Conservation (phyloP, 1,140 invertebrate genomes). For the Zaprionus ghesquierei region DNA sequence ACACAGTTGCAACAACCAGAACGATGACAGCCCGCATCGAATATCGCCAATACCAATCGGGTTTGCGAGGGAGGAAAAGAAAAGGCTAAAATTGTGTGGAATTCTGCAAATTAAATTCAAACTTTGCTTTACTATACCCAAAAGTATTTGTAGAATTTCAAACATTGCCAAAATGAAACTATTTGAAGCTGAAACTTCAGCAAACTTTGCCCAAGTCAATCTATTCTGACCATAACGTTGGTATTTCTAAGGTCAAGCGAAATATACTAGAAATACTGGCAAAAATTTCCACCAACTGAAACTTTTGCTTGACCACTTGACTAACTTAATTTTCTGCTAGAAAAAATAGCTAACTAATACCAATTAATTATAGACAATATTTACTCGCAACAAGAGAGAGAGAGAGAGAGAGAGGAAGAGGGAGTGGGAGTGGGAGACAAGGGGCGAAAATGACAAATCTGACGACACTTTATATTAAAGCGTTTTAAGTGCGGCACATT, state of each 20-base stretch:
- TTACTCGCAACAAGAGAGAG: neutral
- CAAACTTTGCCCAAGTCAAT: neutral
- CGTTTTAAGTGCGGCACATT: slow-evolving; percentile 36
- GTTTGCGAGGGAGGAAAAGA: no score
- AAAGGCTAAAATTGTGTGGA: no score
- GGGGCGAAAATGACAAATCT: slow-evolving; percentile 24
- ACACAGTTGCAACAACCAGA: slow-evolving; percentile 12
- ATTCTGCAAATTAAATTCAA: no score
- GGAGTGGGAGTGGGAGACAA: neutral
- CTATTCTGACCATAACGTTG: neutral
- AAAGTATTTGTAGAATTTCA: neutral
- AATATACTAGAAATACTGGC: neutral
- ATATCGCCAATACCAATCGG: neutral
- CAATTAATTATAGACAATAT: neutral
- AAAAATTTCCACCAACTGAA: neutral
- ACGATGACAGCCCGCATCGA: neutral
- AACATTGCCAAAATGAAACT: neutral
- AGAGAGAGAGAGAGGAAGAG: neutral
- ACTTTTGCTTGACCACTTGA: neutral
- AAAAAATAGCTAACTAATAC: neutral
- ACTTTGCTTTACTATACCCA: no score
- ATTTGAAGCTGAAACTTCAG: neutral
- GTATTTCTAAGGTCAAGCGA: no score
- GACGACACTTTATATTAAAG: slow-evolving; percentile 38
- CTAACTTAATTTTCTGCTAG: neutral